Conservation (phyloP, 2,797 vertebrate genomes). For the Enteromius mattozi region DNA sequence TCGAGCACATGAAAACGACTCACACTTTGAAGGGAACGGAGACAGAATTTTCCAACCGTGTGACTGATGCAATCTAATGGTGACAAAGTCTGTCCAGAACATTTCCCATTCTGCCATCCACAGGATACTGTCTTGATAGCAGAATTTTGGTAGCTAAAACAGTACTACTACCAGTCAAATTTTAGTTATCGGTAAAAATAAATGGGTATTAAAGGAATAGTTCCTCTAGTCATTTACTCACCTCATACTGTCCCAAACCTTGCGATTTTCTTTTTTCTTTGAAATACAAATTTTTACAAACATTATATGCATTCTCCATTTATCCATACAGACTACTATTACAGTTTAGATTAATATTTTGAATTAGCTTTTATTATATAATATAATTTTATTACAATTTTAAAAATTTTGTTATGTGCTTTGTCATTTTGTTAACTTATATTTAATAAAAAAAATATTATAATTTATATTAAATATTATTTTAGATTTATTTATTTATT, state of each 20-base stretch:
- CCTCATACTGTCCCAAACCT: not conserved
- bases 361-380: not conserved
- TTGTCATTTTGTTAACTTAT: not conserved
- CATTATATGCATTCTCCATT: not conserved
- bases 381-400: not conserved
- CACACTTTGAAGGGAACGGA: not conserved
- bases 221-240: not conserved
- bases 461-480: not conserved
- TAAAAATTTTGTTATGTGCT: not conserved
- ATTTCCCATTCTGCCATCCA: conserved; percentile 5
- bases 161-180: not conserved
- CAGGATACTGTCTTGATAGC: not conserved
- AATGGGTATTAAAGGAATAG: not conserved
- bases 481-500: not conserved
- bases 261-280: not conserved
- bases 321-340: not conserved
- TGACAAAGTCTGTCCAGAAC: conserved; percentile 21
- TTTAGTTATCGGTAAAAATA: not conserved
- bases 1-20: conserved; percentile 15
- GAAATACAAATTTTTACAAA: not conserved
- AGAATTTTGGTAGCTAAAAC: not conserved
- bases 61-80: conserved; percentile 32
- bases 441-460: too few relatives aligned
- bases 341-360: not conserved
- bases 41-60: conserved; percentile 32